Percentiles rank a stretch among this genome's conserved stretches.
Evolutionary conservation across 2,888 invertebrate genomes (phyloP).

Genomic region (Sialis fuliginosa): DNA sequence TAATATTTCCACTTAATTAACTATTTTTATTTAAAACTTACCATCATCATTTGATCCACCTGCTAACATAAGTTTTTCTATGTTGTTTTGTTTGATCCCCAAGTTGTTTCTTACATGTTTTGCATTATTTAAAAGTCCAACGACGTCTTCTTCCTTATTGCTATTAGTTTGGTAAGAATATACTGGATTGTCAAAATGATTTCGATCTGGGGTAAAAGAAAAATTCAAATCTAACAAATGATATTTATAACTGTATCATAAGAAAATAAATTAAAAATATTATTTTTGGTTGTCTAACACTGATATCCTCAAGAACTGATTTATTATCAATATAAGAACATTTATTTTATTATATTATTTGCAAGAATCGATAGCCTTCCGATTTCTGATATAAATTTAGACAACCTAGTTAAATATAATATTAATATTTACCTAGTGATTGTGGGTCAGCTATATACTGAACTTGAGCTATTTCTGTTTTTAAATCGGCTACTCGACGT

Average conservation of each 20-base stretch:
- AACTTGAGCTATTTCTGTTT: conserved; percentile 75
- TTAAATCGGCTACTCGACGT: conserved; percentile 60
- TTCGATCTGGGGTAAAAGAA: conserved; percentile 39
- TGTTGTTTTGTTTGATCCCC: conserved; percentile 34
- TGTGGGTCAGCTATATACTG: conserved; percentile 71
- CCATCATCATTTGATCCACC: conserved; percentile 31
- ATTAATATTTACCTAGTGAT: conserved; percentile 13
- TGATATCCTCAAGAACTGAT: too few species aligned
- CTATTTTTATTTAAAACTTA: conserved; percentile 11
- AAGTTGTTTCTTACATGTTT: conserved; percentile 41
- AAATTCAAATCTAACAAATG: neutral
- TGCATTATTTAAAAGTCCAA: conserved; percentile 35
- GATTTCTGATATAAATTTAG: too few species aligned
- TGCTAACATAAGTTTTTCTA: conserved; percentile 31
- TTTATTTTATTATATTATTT: too few species aligned
- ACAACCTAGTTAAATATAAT: too few species aligned
- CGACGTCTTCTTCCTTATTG: conserved; percentile 33
- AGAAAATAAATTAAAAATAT: conserved; percentile 12
- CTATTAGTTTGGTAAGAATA: conserved; percentile 52
- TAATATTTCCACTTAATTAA: neutral
- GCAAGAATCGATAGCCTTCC: too few species aligned
- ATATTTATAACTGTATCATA: conserved; percentile 1
- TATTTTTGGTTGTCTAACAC: conserved; percentile 32
- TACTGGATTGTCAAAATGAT: conserved; percentile 85
- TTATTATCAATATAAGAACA: too few species aligned